Base-by-base conservation (phyloP, 92 coral and sea anemone genomes). In the Porites lobata region DNA sequence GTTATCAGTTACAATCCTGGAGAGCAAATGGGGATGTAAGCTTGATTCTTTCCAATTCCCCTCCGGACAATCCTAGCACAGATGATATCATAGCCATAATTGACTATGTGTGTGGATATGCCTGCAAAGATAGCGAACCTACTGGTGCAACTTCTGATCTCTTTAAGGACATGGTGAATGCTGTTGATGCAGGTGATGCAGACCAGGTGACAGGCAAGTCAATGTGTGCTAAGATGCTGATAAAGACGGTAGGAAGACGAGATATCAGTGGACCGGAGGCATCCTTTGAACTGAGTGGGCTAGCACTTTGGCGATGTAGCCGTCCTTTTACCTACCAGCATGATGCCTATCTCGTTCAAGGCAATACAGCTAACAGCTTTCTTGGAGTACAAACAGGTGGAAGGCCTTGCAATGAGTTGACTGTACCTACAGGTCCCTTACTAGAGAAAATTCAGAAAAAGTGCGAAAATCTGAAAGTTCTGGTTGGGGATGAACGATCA, bases 141-240 rank as follows among this genome's bases (percentile, higher is more conserved):
- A 88, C 91, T 52, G 91, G 87, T 24, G 90, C 88, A 54, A 88
- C 91, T 52, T 32, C 51, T 18, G 87, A 88, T 63, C 81, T 88
- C 70, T 82, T 65, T 19, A 82, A 77, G 80, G 92, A 89, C 79
- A 75, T 83, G 88, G 80, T 76, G 0, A 87, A 88, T 82, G 84
- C 91, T 21, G 51, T 82, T 62, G 91, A 87, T 11, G 43, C 68
- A 47, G 32, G 63, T 51, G 47, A 38, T 38, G 47, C 47, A 38
- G 91, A 76, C 20, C 21, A 76, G 21, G 83, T 76, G 11, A 15
- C 77, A n/a, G 75, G 86, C 13, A 56, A 43, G 24, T 87, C 91
- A 14, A 61, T 87, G 50, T 87, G 91, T 53, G 81, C 91, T 2
- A 70, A 62, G 66, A 63, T 87, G 69, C 81, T 80, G 15, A 87